Base-by-base conservation (phyloP, 64 coral and sea anemone species). In the Anthopleura sola region DNA sequence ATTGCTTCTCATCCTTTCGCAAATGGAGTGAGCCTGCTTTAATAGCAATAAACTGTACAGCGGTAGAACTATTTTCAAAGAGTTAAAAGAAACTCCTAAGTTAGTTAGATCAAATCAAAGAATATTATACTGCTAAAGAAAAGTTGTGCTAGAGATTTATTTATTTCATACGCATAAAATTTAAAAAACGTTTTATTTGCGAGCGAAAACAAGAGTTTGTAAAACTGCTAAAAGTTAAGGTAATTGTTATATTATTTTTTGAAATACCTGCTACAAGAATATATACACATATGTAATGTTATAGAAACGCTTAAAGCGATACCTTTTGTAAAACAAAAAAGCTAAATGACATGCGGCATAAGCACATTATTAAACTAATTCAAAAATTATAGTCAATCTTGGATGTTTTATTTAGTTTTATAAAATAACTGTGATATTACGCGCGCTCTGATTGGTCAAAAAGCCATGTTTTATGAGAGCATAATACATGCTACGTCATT, bases 1-100 rank as follows among this genome's bases (percentile, higher is more conserved):
- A 91, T 91, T 49, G 83, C 89, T 0, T 91, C 89, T 9, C 89
- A 91, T 91, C 89, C 89, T 12, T 91, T 81, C 23, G 84, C 89
- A 1, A 91, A 91, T 55, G 89, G 89, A 16, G 84, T 86, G 9
- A 91, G 89, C 28, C 78, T 91, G 40, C 60, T 91, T 13, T 91
- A 55, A 86, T 18, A 19, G 0, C 66, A 32, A 29, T 0, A 50
- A 10, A 62, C 58, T 23, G 58, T 62, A 62, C 9, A 71, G 68
- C 68, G 24, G 68, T 71, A 71, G 74, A 76, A 34, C 74, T 76
- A 24, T 26, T 26, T 24, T 9, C 19, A 62, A 64, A 64, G 23
- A 64, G 23, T 64, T 1, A 62, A 69, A 69, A 34, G 10, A 71
- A 36, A 3, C n/a, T 32, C n/a, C 21, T 62, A 3, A 66, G 60